A percentile compares a stretch with the other conserved stretches of the same genome.
Conservation (phyloP, 2,888 invertebrate genomes). For the Melipona bicolor region DNA sequence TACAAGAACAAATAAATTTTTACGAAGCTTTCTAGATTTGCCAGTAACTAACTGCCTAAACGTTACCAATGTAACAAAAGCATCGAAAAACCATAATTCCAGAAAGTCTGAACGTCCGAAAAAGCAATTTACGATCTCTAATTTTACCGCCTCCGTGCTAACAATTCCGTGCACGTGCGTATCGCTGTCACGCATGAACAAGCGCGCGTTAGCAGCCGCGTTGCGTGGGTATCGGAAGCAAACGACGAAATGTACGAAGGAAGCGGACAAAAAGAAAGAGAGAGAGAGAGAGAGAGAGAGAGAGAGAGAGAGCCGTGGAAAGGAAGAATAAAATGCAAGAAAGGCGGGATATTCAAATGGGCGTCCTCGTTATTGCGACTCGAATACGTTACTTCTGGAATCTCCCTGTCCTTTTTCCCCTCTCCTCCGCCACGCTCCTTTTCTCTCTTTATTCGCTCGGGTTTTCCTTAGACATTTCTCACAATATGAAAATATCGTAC, state of each 20-base stretch:
- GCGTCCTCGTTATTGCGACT: conserved; percentile 45
- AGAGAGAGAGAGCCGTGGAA: background rate
- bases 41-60: background rate
- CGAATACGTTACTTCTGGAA: conserved; percentile 48
- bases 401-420: background rate
- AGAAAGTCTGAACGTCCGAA: background rate
- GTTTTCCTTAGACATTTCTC: conserved; percentile 21
- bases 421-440: background rate
- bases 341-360: conserved; percentile 55
- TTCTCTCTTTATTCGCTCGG: background rate
- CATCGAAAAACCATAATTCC: background rate
- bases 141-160: conserved; percentile 18
- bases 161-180: conserved; percentile 53
- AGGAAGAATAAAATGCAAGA: conserved; percentile 27
- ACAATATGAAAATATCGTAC: conserved; percentile 19
- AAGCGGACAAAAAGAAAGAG: background rate
- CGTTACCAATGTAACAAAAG: background rate
- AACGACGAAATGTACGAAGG: conserved; percentile 40
- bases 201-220: conserved; percentile 43
- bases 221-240: conserved; percentile 34
- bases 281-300: background rate
- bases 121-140: conserved; percentile 32
- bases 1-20: background rate
- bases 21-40: background rate
- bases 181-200: conserved; percentile 49